A percentile compares a stretch with the other conserved stretches of the same genome.
These are phyloP conservation scores for Tipula unca DNA, from an alignment of 2,888 invertebrate genomes.

Conservation along the genomic window DNA sequence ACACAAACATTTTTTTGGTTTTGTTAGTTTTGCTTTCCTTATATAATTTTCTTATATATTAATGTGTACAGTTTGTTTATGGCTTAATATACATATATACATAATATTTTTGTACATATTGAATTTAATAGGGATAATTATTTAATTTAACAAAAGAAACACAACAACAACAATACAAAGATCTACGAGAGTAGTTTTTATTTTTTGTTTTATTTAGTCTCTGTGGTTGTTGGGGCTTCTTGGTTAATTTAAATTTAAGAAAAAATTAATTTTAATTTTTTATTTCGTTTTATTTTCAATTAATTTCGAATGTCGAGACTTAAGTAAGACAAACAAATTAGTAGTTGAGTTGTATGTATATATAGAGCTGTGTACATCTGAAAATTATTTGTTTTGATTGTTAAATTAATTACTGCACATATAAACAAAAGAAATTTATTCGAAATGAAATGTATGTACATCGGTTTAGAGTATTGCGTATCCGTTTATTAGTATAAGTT, in stretches of 20 bases:
- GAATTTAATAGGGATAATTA: slow-evolving; percentile 4
- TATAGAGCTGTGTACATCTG: background rate
- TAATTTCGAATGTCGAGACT: background rate
- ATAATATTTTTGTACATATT: background rate
- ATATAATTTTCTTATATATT: background rate
- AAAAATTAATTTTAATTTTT: background rate
- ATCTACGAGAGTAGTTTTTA: slow-evolving; percentile 14
- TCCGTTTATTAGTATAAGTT: too few species aligned
- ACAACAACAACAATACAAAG: background rate
- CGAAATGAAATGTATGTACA: too few species aligned
- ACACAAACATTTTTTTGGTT: background rate
- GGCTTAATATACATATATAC: background rate
- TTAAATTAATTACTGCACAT: background rate
- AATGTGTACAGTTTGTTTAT: background rate
- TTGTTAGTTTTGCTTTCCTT: background rate
- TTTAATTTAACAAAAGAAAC: background rate
- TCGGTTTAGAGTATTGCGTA: too few species aligned
- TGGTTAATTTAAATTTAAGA: background rate
- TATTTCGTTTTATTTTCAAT: background rate
- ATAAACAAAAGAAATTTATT: too few species aligned
- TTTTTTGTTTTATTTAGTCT: slow-evolving; percentile 3
- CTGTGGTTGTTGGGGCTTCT: background rate
- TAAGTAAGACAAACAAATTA: background rate
- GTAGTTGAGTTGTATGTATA: background rate
- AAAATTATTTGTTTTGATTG: background rate